Evolutionary conservation across 1,140 invertebrate species (phyloP), one percentile per base, ranked within the genome.

Genomic region (Philopotamus ludificatus): DNA sequence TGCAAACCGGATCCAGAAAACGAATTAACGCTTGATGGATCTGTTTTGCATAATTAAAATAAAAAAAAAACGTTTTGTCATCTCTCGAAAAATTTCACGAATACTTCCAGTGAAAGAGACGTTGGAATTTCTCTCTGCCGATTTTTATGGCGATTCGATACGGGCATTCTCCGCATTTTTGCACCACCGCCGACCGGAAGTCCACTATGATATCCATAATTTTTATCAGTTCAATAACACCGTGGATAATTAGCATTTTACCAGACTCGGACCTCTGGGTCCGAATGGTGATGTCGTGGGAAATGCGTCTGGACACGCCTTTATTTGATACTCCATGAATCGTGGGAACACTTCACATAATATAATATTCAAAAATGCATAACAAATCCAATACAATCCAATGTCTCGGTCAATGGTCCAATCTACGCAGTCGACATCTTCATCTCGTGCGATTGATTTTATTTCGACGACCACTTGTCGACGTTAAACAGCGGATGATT

Each of bases 341-440:
- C 57, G 42, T 60, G 57, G 23, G 57, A 60, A 60, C 22, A 42
- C 42, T 12, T 42, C 47, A 22, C 12, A 15, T n/a, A n/a, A n/a
- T n/a, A n/a, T n/a, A n/a, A n/a, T n/a, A n/a, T 34, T 34, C 12
- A 34, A 7, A 34, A 12, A 12, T 34, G 28, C 28, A 34, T 34
- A 34, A 12, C 12, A 34, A 34, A 34, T 34, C 12, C 4, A 4
- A 12, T n/a, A 57, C 42, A 41, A 41, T 16, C 28, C 53, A 57
- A 20, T 47, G 57, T 60, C 44, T 60, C 57, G 57, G 57, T 60
- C 57, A 60, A 60, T 41, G 57, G 26, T 10, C 21, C 22, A n/a
- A n/a, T n/a, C n/a, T n/a, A n/a, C n/a, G n/a, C n/a, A n/a, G n/a
- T n/a, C n/a, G 51, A 21, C 1, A 54, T 23, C 10, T 10, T 18